Conservation (phyloP, 2,888 invertebrate genomes). For the Shargacucullia verbasci region DNA sequence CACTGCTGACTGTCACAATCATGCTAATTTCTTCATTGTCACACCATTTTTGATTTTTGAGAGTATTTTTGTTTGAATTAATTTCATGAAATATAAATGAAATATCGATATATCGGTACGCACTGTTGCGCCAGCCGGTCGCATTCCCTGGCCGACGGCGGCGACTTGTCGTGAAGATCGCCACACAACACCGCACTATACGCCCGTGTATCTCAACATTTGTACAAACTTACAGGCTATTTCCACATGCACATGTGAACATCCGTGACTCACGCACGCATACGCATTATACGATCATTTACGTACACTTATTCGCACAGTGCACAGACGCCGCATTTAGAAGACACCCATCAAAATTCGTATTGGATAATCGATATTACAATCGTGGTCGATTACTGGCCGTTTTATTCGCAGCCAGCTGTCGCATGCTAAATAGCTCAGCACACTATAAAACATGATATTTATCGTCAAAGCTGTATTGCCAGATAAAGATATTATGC, state of each 20-base stretch:
- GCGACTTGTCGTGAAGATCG: conserved; percentile 80
- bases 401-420: conserved; percentile 60
- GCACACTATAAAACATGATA: conserved; percentile 47
- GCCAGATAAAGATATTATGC: conserved; percentile 65
- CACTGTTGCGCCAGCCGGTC: conserved; percentile 86
- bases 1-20: too few species aligned
- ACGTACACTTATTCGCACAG: conserved; percentile 72
- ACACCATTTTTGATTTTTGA: too few species aligned
- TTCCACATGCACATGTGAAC: conserved; percentile 85
- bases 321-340: conserved; percentile 66
- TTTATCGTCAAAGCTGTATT: conserved; percentile 46
- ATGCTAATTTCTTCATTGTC: too few species aligned
- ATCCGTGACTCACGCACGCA: conserved; percentile 85
- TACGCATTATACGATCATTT: conserved; percentile 76
- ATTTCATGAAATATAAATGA: conserved; percentile 21
- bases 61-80: conserved; percentile 3
- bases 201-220: conserved; percentile 76
- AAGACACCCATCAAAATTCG: conserved; percentile 70
- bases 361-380: conserved; percentile 73
- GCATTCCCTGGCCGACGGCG: conserved; percentile 82
- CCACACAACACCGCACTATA: conserved; percentile 68
- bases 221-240: conserved; percentile 82
- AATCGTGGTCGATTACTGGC: conserved; percentile 63
- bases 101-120: conserved; percentile 71
- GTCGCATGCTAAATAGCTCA: conserved; percentile 60